phyloP scores from a whole-genome alignment of 2,113 vertebrate genomes.

The Tragelaphus imberbis region DNA sequence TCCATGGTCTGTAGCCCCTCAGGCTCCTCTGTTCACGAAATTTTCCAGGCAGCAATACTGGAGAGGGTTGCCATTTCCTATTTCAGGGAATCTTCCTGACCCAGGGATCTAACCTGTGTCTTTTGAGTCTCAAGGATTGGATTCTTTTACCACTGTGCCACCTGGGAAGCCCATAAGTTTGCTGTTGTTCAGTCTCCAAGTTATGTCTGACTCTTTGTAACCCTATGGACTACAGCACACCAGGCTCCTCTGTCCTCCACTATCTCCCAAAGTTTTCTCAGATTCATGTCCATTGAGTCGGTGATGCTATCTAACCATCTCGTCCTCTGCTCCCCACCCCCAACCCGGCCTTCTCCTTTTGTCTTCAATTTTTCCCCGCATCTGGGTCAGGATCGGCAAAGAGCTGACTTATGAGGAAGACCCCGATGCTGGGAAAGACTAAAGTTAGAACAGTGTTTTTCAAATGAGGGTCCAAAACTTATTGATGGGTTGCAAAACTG shows the following conservation, averaged over 20 bases:
- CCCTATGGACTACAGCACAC: background rate
- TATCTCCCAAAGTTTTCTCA: background rate
- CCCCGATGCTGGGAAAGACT: background rate
- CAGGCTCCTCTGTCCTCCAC: background rate
- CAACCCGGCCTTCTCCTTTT: background rate
- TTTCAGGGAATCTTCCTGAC: background rate
- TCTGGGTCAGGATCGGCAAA: background rate
- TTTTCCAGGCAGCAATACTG: background rate
- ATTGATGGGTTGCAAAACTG: background rate
- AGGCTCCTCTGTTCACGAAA: background rate
- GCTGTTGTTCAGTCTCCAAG: background rate
- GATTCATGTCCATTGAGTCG: background rate
- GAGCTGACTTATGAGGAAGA: background rate
- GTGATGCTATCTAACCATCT: background rate
- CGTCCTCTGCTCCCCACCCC: background rate
- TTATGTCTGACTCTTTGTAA: background rate
- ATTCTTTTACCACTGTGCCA: background rate
- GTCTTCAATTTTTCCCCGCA: background rate
- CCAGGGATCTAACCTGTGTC: background rate
- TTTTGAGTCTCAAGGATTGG: background rate
- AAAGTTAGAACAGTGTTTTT: background rate
- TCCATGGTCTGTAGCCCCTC: background rate
- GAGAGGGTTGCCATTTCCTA: background rate
- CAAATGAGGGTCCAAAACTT: background rate
- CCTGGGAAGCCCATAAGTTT: background rate